These are phyloP conservation scores for Pachyrhynchus sulphureomaculatus DNA, from an alignment of 1,140 invertebrate species.

Conservation along the genomic window DNA sequence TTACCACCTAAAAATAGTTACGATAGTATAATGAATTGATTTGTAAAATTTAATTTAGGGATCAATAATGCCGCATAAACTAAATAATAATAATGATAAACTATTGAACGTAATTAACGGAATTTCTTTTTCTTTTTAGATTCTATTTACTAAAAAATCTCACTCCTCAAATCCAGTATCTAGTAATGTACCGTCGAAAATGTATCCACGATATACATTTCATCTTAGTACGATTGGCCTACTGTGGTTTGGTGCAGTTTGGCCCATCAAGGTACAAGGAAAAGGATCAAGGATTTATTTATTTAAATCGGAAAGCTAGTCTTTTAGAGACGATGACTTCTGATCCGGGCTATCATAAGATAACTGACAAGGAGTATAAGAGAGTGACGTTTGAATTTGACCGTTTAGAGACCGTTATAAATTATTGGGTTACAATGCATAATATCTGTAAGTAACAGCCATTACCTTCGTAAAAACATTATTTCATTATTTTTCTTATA, in stretches of 20 bases:
- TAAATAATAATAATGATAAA: too few relatives aligned
- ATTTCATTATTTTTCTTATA: background rate
- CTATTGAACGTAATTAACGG: too few relatives aligned
- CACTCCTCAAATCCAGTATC: constrained; percentile 55
- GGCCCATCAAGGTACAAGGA: constrained; percentile 66
- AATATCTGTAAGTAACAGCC: constrained; percentile 63
- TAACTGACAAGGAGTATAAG: constrained; percentile 62
- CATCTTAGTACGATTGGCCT: constrained; percentile 59
- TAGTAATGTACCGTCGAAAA: constrained; percentile 61
- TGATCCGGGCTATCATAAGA: constrained; percentile 62
- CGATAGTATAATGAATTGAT: too few relatives aligned
- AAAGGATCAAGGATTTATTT: constrained; percentile 73
- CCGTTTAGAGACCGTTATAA: constrained; percentile 58
- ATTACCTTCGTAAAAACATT: too few relatives aligned
- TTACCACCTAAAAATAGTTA: too few relatives aligned
- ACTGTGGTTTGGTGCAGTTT: constrained; percentile 71
- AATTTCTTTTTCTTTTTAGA: constrained; percentile 33
- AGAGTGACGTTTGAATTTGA: constrained; percentile 59
- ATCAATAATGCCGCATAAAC: too few relatives aligned
- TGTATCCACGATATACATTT: constrained; percentile 67
- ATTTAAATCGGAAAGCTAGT: constrained; percentile 63
- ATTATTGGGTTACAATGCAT: constrained; percentile 76
- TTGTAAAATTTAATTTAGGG: too few relatives aligned
- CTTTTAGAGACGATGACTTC: constrained; percentile 69
- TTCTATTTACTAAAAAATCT: constrained; percentile 57